Evolutionary conservation across 2,888 invertebrate genomes (phyloP), one percentile per base, ranked within the genome.

Genomic region (Plebejus melissa): DNA sequence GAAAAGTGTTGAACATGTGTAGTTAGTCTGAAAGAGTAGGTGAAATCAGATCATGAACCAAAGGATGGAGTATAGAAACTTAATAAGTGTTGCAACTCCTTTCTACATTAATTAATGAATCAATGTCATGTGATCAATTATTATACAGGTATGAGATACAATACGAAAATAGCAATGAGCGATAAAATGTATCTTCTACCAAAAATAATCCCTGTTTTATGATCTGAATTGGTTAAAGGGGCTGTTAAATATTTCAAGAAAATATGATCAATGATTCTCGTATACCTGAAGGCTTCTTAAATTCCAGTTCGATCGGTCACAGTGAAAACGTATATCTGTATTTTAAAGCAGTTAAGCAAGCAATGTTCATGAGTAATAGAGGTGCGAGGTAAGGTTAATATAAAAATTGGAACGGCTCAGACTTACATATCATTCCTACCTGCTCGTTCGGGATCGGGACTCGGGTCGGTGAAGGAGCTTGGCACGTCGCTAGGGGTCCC

Each of bases 371-470:
- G 75, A 74, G 77, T 75, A 74, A 76, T 72, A 78, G 77, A 79
- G 76, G 76, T 79, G 77, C 80, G 80, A 80, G 82, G 82, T 82
- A 82, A 83, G 84, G 82, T 83, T 85, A 82, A 83, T 83, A 84
- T 85, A 83, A 90, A 91, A 84, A 91, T 93, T 93, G 93, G 94
- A 94, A 94, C 93, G 93, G 86, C 83, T 86, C 79, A 82, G 87
- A 92, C 94, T 94, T 94, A 94, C 94, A 92, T 91, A 91, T 94
- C 91, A 89, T 88, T 92, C 94, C 91, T 94, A 94, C 93, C 94
- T 94, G 90, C 90, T 90, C 90, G 90, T 82, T 91, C 88, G 81
- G 83, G 86, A 80, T 89, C 91, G 77, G 91, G 91, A 82, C 93
- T 91, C 75, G 89, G 88, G 81, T 91, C 91, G 76, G 90, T 90